Evolutionary conservation across 2,797 vertebrate genomes (phyloP), one percentile per base, ranked within the genome.

Genomic region (Gephyroberyx darwinii): DNA sequence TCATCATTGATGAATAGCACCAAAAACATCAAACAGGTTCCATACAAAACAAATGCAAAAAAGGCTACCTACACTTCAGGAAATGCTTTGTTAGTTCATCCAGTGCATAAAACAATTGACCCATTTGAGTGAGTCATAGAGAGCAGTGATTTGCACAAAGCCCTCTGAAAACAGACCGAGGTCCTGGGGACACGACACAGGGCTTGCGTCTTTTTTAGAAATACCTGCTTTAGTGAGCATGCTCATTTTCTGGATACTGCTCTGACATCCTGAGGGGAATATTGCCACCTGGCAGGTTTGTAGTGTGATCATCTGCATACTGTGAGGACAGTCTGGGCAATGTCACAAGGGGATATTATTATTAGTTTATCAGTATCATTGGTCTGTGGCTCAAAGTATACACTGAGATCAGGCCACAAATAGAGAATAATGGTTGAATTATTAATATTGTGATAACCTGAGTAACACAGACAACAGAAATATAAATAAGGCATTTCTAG

Each of bases 211-310:
- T 85, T 85, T 26, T 89, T 61, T 52, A 75, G 61, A 81, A 59
- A 74, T 63, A 60, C 74, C 71, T 62, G 65, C 41, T 74, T 78
- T 78, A 61, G 65, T 35, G 69, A 85, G 67, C 66, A 1, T 8
- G 75, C 50, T 83, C 53, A 77, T 81, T 83, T 87, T 76, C 77
- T 77, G 45, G 55, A 75, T 65, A 69, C 54, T 72, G 81, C 75
- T 74, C 58, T 60, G 19, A 61, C 63, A 78, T 83, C 85, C 78
- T 68, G 80, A 89, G 77, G 84, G 80, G 43, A 75, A 35, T 4
- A 67, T 1, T 69, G 79, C 84, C 84, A 90, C 81, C 86, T 88
- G 86, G 85, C 71, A 88, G 78, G 74, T 76, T 71, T 63, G 61
- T 41, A 33, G 71, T 51, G 67, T 56, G 41, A 85, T 65, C 41